A percentile compares a stretch with the other conserved stretches of the same genome.
phyloP scores from a whole-genome alignment of 2,113 vertebrate species.

The Esox niger region DNA sequence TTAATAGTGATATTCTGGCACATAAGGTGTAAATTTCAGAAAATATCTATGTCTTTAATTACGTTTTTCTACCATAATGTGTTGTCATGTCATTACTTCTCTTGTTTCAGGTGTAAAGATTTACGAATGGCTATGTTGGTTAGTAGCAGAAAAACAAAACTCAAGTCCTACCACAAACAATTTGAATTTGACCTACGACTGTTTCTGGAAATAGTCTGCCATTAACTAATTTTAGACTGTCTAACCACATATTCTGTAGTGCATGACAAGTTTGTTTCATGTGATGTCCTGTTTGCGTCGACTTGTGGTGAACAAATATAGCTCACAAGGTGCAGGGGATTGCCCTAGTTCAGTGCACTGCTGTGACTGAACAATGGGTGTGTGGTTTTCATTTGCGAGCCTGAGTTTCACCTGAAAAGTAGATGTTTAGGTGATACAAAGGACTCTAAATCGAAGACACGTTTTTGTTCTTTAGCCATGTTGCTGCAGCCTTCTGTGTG shows the following conservation, averaged over 20 bases:
- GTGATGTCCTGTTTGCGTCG: constrained; percentile 47
- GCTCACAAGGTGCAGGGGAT: constrained; percentile 42
- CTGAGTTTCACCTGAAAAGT: background rate
- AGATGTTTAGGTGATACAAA: no score
- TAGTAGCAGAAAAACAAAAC: background rate
- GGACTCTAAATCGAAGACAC: constrained; percentile 21
- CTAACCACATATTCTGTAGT: constrained; percentile 53
- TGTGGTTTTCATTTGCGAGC: constrained; percentile 16
- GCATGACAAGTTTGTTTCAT: constrained; percentile 61
- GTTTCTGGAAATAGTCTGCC: constrained; percentile 54
- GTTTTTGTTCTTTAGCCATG: no score
- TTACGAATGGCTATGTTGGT: background rate
- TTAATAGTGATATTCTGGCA: no score
- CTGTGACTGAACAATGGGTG: background rate
- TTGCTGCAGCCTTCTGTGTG: background rate
- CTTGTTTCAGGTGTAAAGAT: background rate
- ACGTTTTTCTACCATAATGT: no score
- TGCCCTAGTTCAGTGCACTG: constrained; percentile 32
- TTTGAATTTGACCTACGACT: constrained; percentile 13
- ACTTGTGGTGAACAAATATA: constrained; percentile 61
- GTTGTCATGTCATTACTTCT: background rate
- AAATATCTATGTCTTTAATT: no score
- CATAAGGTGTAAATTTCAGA: no score
- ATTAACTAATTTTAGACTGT: constrained; percentile 59
- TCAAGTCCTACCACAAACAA: background rate